Evolutionary conservation across 2,113 vertebrate genomes (phyloP).

Genomic region (Brachypteracias leptosomus): DNA sequence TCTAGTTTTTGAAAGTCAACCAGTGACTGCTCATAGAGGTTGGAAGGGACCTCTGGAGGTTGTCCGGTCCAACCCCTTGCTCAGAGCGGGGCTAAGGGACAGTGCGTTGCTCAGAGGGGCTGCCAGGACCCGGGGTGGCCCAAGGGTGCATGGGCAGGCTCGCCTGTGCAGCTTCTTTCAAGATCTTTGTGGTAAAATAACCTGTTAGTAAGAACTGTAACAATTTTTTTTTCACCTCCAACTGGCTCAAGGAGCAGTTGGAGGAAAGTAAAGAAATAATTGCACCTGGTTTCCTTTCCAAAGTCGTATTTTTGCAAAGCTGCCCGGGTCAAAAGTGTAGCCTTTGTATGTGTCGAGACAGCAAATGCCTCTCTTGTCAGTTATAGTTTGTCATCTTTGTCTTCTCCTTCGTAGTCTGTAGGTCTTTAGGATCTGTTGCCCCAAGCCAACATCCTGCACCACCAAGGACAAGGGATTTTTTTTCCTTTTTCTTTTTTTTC

Average conservation of each 20-base stretch:
- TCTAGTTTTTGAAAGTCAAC: conserved; percentile 74
- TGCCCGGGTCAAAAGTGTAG: conserved; percentile 78
- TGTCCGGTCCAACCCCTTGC: background rate
- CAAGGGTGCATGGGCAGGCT: conserved; percentile 12
- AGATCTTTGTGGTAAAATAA: conserved; percentile 69
- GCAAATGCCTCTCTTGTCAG: conserved; percentile 75
- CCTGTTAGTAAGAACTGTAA: conserved; percentile 59
- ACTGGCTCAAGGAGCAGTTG: conserved; percentile 58
- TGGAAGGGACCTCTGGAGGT: conserved; percentile 8
- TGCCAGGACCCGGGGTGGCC: background rate
- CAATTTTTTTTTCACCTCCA: conserved; percentile 20
- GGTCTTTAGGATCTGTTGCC: conserved; percentile 82
- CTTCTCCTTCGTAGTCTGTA: conserved; percentile 78
- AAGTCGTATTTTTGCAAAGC: conserved; percentile 86
- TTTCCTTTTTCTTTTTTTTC: background rate
- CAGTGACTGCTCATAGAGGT: conserved; percentile 59
- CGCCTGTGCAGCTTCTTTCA: conserved; percentile 58
- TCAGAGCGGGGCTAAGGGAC: background rate
- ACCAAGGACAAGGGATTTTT: conserved; percentile 81
- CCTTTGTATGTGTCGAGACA: conserved; percentile 75
- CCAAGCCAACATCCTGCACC: conserved; percentile 84
- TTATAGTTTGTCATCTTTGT: conserved; percentile 72
- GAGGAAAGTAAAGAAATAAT: conserved; percentile 77
- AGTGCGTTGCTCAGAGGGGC: conserved; percentile 48
- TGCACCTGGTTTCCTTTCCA: conserved; percentile 87